A percentile compares a stretch with the other conserved stretches of the same genome.
Conservation (phyloP, 2,113 vertebrate genomes). For the Galemys pyrenaicus region DNA sequence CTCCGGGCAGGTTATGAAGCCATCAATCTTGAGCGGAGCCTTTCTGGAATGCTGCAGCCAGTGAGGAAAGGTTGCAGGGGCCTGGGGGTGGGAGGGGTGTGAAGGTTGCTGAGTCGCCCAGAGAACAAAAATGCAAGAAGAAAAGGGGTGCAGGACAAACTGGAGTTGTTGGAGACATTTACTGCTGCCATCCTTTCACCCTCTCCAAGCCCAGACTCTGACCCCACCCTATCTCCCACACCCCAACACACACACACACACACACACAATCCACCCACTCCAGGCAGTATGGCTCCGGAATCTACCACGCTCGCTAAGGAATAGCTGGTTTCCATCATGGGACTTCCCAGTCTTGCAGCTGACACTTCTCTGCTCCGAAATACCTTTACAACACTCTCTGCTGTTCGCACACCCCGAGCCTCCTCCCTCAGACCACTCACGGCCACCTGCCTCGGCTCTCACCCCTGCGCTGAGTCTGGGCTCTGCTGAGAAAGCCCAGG, state of each 20-base stretch:
- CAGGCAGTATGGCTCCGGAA: neutral
- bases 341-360: neutral
- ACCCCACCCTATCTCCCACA: neutral
- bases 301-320: neutral
- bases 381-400: neutral
- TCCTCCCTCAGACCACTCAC: neutral
- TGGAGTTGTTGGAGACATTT: neutral
- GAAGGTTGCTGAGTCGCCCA: neutral
- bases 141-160: neutral
- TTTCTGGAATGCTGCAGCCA: constrained; percentile 64
- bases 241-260: neutral
- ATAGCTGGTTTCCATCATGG: neutral
- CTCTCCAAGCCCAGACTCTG: neutral
- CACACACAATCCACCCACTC: neutral
- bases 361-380: neutral
- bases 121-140: neutral
- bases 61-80: constrained; percentile 51
- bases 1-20: constrained; percentile 76
- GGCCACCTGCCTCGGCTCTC: neutral
- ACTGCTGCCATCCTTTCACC: neutral
- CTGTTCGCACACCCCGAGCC: neutral
- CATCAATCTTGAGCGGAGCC: constrained; percentile 72
- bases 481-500: neutral
- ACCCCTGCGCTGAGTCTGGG: neutral
- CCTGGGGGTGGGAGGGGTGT: neutral